Base-by-base conservation (phyloP, 2,113 vertebrate genomes). In the Oceanodroma tethys region DNA sequence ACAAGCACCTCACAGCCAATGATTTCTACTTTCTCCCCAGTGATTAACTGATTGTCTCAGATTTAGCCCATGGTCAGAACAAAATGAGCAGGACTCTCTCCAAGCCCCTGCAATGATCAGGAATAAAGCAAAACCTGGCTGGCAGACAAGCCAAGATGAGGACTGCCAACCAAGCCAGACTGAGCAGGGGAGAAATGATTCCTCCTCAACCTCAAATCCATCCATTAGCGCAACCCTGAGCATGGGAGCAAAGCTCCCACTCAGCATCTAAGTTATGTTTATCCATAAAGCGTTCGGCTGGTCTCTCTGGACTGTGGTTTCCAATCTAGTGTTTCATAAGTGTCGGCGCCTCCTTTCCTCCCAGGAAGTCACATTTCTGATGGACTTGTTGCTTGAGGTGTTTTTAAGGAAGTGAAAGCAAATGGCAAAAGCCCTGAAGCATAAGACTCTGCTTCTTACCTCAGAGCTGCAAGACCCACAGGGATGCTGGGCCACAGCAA, bases 331-430 rank as follows among this genome's bases (percentile, higher is more conserved):
- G 20, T 94, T 94, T 91, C 58, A 2, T 27, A 94, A 82, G n/a
- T 16, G 30, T 34, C 2, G 0, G 62, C 62, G 86, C 82, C 56
- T 95, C 80, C 67, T 75, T 90, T 92, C 80, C 83, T 91, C 66
- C 75, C 67, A 86, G 67, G 66, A 95, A 94, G 80, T 86, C 58
- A 47, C 48, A 65, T 72, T 88, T 93, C 83, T 86, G 58, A 76
- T 56, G 83, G 40, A 94, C 76, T 86, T 88, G 18, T 59, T 72
- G 71, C 67, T 62, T 42, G 43, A 95, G 66, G 67, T 80, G 82
- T 85, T 96, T 95, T 85, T 62, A 79, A 87, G 79, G 58, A 96
- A 91, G 72, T 23, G 11, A 86, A 76, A 94, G 83, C n/a, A 93
- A 95, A 81, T 60, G 38, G 68, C 59, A 81, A 93, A 86, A 89